Base-by-base conservation (phyloP, 2,888 invertebrate genomes). In the Scaptomyza parva region DNA sequence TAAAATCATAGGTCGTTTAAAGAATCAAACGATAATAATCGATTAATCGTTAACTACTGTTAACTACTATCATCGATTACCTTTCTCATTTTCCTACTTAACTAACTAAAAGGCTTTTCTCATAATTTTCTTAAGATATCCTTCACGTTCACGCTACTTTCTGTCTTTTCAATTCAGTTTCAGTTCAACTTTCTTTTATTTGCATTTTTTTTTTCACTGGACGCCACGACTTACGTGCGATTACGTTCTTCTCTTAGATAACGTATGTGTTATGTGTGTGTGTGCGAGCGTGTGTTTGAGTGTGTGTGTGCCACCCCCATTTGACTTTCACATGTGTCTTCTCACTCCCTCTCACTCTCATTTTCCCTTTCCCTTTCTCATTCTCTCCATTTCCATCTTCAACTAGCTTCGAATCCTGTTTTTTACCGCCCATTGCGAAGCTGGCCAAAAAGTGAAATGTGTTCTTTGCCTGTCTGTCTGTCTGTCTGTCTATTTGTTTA, bases 211-310 rank as follows among this genome's bases (percentile, higher is more conserved):
- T 81, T 83, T 77, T 80, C 70, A 66, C 78, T 80, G 84, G 81
- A 81, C 84, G 78, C 55, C 81, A 72, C 48, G 73, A 84, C 84
- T 81, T 80, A 76, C 70, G 71, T 81, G 81, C 73, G 81, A 84
- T 84, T 81, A 81, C 81, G 70, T 79, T 75, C 78, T 73, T 81
- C 9, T 9, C 9, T 1, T 80, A 70, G 70, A 75, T 72, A 66
- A 54, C 24, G 60, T 24, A 43, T n/a, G 45, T 45, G 33, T 37
- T 37, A 39, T 30, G 41, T 6, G 53, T 35, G 33, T 14, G 61
- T 22, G 48, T 39, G 53, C n/a, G n/a, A n/a, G n/a, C n/a, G n/a
- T 33, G 61, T 37, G 55, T 18, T 58, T 57, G 61, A 18, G 43
- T 28, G 26, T 17, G 62, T 18, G 65, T 40, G 62, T 30, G 57